Percentiles rank a stretch among this genome's conserved stretches.
These are phyloP conservation scores for Pycnomerus fuliginosus DNA, from an alignment of 2,888 invertebrate genomes.

Conservation along the genomic window DNA sequence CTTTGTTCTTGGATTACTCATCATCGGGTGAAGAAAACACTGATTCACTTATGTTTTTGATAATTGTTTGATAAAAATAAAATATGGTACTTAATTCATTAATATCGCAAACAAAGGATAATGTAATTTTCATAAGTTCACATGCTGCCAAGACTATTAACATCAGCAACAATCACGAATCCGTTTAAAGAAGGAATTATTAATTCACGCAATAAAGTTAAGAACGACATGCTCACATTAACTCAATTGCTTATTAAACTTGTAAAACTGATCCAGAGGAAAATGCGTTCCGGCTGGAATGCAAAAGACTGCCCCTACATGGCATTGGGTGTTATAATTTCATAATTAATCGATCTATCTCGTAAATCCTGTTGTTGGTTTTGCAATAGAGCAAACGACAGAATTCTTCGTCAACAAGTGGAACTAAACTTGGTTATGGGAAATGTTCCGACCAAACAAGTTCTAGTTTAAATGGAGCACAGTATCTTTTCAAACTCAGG, in stretches of 20 bases:
- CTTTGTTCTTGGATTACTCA: too few relatives aligned
- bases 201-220: constrained; percentile 3
- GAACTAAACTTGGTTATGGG: constrained; percentile 7
- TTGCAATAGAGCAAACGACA: constrained; percentile 14
- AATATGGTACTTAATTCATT: too few relatives aligned
- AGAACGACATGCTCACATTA: constrained; percentile 7
- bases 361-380: constrained; percentile 12
- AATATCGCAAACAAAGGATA: too few relatives aligned
- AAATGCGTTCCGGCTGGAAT: not conserved
- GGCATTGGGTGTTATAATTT: constrained; percentile 9
- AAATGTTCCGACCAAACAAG: constrained; percentile 7
- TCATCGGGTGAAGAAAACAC: too few relatives aligned
- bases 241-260: constrained; percentile 9
- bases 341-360: constrained; percentile 11
- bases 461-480: constrained; percentile 25
- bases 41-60: too few relatives aligned
- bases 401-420: constrained; percentile 7
- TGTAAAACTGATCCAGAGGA: too few relatives aligned
- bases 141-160: constrained; percentile 3
- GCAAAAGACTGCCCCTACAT: constrained; percentile 7
- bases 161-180: constrained; percentile 5
- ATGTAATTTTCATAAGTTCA: too few relatives aligned
- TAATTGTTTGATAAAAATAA: too few relatives aligned
- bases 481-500: too few relatives aligned
- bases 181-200: constrained; percentile 4